A percentile compares a stretch with the other conserved stretches of the same genome.
Evolutionary conservation across 2,888 invertebrate genomes (phyloP).

Genomic region (Aricia artaxerxes): DNA sequence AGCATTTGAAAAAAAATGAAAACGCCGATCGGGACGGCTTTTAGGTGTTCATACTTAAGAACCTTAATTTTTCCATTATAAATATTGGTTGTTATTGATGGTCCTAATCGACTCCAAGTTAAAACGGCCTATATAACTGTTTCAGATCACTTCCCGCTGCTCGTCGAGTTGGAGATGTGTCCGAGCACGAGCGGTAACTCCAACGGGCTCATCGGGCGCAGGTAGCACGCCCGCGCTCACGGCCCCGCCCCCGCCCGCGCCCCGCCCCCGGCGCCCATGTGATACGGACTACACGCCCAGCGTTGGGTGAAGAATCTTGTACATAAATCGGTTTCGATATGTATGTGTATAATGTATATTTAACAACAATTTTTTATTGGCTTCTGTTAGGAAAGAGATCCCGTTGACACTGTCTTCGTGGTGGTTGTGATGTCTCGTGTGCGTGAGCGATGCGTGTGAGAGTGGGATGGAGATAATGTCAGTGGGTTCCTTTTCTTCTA

Average conservation of each 20-base stretch:
- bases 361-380: slow-evolving; percentile 22
- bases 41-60: too few species aligned
- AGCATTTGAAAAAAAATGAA: too few species aligned
- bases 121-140: background rate
- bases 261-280: slow-evolving; percentile 41
- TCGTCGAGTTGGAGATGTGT: slow-evolving; percentile 94
- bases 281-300: slow-evolving; percentile 5
- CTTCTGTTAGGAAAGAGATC: background rate
- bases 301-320: slow-evolving; percentile 23
- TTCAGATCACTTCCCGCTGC: slow-evolving; percentile 93
- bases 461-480: slow-evolving; percentile 10
- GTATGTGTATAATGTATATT: background rate
- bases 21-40: too few species aligned
- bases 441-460: slow-evolving; percentile 10
- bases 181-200: slow-evolving; percentile 86
- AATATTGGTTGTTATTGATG: too few species aligned
- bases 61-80: too few species aligned
- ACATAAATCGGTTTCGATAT: slow-evolving; percentile 20
- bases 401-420: background rate
- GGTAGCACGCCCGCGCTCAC: slow-evolving; percentile 83
- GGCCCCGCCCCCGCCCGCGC: slow-evolving; percentile 44
- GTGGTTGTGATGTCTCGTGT: background rate
- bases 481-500: too few species aligned
- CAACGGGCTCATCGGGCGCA: slow-evolving; percentile 91
- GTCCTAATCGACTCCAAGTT: background rate